Evolutionary conservation across 2,113 vertebrate species (phyloP).

Genomic region (Sphyrna mokarran): DNA sequence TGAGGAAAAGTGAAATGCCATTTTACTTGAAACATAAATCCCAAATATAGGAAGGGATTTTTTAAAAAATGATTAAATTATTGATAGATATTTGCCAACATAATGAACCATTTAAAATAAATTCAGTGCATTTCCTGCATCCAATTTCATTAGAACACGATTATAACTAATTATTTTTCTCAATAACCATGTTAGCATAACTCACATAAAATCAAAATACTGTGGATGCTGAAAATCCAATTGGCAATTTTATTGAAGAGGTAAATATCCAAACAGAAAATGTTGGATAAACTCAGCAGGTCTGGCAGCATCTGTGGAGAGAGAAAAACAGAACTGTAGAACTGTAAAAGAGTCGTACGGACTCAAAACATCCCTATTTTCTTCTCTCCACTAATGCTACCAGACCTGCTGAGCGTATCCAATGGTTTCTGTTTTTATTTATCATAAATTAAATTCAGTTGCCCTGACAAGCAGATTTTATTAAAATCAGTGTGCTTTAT

Average conservation of each 20-base stretch:
- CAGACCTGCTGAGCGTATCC: no score
- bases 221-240: no score
- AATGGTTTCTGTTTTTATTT: no score
- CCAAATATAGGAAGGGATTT: background rate
- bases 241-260: no score
- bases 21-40: background rate
- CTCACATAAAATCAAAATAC: no score
- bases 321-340: no score
- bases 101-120: background rate
- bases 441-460: background rate
- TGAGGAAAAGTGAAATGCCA: background rate
- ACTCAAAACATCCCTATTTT: no score
- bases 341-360: no score
- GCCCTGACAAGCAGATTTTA: background rate
- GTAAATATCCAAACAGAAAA: no score
- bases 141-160: background rate
- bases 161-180: background rate
- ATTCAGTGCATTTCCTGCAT: background rate
- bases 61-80: background rate
- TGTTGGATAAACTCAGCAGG: no score
- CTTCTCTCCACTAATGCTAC: no score
- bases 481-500: background rate
- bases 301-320: no score
- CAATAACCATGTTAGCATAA: background rate
- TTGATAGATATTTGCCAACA: background rate